These are phyloP conservation scores for Megalonaias nervosa DNA, from an alignment of 1,140 invertebrate genomes.

Conservation along the genomic window DNA sequence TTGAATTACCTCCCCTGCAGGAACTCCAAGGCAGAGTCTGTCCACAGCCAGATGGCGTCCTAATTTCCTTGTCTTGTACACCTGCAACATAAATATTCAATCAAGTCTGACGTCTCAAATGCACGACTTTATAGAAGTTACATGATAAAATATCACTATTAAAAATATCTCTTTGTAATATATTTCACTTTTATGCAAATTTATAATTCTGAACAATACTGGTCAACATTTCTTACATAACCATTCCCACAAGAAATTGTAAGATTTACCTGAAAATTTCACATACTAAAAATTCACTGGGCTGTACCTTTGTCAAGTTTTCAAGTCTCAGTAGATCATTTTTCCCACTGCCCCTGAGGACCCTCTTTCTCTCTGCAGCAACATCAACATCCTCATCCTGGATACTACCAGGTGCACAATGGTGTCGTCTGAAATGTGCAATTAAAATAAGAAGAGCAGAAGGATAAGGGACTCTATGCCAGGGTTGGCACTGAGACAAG, in stretches of 20 bases:
- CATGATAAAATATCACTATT: too few relatives aligned
- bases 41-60: conserved; percentile 77
- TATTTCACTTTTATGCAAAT: too few relatives aligned
- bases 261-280: too few relatives aligned
- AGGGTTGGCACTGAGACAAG: too few relatives aligned
- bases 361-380: conserved; percentile 68
- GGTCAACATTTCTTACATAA: too few relatives aligned
- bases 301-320: conserved; percentile 70
- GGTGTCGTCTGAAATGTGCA: conserved; percentile 15
- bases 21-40: conserved; percentile 80
- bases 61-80: conserved; percentile 63
- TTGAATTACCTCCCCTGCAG: conserved; percentile 74
- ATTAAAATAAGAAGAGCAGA: neutral
- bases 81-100: conserved; percentile 46
- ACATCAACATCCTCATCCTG: conserved; percentile 74
- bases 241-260: too few relatives aligned
- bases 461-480: too few relatives aligned
- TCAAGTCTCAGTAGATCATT: conserved; percentile 68
- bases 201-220: too few relatives aligned
- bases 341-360: conserved; percentile 63
- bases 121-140: too few relatives aligned
- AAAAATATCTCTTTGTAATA: too few relatives aligned
- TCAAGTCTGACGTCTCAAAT: too few relatives aligned
- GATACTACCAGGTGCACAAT: conserved; percentile 10
- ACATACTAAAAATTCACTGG: neutral